Base-by-base conservation (phyloP, 2,797 vertebrate species). In the Macrochelys suwanniensis region DNA sequence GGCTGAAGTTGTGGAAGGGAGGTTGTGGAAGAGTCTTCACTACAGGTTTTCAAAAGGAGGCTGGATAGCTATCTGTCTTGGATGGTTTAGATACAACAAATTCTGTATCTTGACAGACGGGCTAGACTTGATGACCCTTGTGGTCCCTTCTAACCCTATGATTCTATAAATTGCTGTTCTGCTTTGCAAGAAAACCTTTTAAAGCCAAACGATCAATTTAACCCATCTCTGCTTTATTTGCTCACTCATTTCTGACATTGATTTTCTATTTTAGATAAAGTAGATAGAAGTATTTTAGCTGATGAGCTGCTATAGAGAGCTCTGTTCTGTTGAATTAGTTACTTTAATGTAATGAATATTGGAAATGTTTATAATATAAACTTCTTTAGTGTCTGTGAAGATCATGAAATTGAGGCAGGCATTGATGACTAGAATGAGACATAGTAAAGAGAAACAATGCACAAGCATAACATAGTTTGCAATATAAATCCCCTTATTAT, bases 161-260 rank as follows among this genome's bases (percentile, higher is more conserved):
- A 68, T 37, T 68, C 33, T 37, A 37, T 88, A 93, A 93, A 87
- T 89, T 92, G 5, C 51, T 10, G 31, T 91, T 4, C 93, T 93
- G 83, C 87, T 90, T 94, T 93, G 87, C 56, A 84, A 92, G 33
- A 84, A 91, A 96, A 84, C 61, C 49, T 90, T 94, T 42, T 79
- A 59, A 97, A 86, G 3, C 2, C 68, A 93, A 95, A 37, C 15
- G 6, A 11, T 77, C 6, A 42, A 33, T 91, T 96, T 88, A 96
- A 59, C 86, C 89, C 76, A 61, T 42, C 8, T 95, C 87, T 92
- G 11, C 11, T 90, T 83, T 87, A 89, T 9, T 17, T 17, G 53
- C 81, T 53, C 54, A 17, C 5, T 82, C 87, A 83, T 51, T 91
- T 81, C 91, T 59, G 53, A 49, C 23, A 82, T 87, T 82, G 7